Percentiles rank a stretch among this genome's conserved stretches.
These are phyloP conservation scores for Plagodis dolabraria DNA, from an alignment of 2,888 invertebrate genomes.

Conservation along the genomic window DNA sequence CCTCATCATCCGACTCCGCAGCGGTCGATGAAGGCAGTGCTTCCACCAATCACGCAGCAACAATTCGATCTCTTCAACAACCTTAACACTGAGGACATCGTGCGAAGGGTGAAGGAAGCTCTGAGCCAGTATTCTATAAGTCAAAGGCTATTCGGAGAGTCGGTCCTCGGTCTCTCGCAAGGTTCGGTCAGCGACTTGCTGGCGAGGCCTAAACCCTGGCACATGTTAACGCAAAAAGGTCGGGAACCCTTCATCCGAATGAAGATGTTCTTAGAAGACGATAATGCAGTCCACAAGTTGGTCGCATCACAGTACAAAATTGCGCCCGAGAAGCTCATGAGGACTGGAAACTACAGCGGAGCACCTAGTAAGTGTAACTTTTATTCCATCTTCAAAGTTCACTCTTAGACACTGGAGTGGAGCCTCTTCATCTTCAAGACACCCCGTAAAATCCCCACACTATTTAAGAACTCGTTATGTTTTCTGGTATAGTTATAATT, in stretches of 20 bases:
- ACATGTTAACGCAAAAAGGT: constrained; percentile 98
- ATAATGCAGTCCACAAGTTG: constrained; percentile 96
- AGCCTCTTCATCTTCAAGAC: not conserved
- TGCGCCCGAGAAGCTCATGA: constrained; percentile 98
- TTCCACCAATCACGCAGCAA: constrained; percentile 99
- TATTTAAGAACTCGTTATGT: too few relatives aligned
- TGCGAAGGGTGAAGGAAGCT: constrained; percentile 97
- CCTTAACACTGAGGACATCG: constrained; percentile 99
- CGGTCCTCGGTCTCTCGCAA: constrained; percentile 97
- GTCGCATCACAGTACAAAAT: constrained; percentile 99
- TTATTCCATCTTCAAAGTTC: not conserved
- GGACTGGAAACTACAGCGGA: constrained; percentile 97
- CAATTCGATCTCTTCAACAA: constrained; percentile 99
- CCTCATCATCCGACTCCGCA: constrained; percentile 93
- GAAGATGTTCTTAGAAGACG: constrained; percentile 99
- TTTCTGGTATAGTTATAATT: too few relatives aligned
- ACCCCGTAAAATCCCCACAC: not conserved
- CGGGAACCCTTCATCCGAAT: constrained; percentile 98
- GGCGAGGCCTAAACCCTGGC: constrained; percentile 99
- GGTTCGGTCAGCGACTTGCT: constrained; percentile 99
- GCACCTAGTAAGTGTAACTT: constrained; percentile 88
- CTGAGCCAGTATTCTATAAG: constrained; percentile 98
- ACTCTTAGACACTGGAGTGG: constrained; percentile 4
- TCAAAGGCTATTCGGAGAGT: constrained; percentile 98
- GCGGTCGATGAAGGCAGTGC: constrained; percentile 96